phyloP scores from a whole-genome alignment of 1,140 invertebrate species.

The Euborellia annulipes region DNA sequence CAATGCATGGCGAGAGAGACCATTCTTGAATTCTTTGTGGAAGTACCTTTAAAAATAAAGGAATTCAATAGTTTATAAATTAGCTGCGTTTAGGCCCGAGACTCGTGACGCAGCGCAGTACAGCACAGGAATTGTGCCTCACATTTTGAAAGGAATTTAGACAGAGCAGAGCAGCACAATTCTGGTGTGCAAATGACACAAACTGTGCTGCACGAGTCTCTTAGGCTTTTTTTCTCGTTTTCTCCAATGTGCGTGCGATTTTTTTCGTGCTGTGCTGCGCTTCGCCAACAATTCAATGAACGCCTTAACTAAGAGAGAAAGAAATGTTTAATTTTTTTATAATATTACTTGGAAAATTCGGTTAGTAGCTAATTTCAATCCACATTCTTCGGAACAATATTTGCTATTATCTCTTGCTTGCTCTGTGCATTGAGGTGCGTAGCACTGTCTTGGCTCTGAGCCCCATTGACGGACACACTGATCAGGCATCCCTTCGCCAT shows the following conservation, averaged over 20 bases:
- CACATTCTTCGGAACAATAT: constrained; percentile 91
- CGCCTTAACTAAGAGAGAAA: background rate
- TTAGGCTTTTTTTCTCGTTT: no score
- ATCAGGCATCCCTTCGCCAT: constrained; percentile 29
- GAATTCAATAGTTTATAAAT: no score
- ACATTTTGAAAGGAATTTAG: no score
- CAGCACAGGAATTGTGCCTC: no score
- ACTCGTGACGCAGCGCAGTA: no score
- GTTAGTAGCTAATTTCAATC: constrained; percentile 74
- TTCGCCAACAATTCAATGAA: no score
- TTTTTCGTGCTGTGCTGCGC: no score
- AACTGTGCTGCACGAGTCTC: no score
- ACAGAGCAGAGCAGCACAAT: no score
- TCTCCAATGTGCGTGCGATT: no score
- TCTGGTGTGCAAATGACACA: no score
- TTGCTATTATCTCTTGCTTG: constrained; percentile 70
- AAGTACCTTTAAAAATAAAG: constrained; percentile 38
- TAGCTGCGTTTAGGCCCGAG: no score
- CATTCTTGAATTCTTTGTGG: constrained; percentile 90
- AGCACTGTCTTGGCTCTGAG: constrained; percentile 58
- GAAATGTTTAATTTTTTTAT: constrained; percentile 3
- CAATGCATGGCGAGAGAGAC: constrained; percentile 72
- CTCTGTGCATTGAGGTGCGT: constrained; percentile 71
- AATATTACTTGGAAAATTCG: constrained; percentile 56
- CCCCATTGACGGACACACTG: background rate